Evolutionary conservation across 2,113 vertebrate species (phyloP).

Genomic region (Anthoscopus minutus): DNA sequence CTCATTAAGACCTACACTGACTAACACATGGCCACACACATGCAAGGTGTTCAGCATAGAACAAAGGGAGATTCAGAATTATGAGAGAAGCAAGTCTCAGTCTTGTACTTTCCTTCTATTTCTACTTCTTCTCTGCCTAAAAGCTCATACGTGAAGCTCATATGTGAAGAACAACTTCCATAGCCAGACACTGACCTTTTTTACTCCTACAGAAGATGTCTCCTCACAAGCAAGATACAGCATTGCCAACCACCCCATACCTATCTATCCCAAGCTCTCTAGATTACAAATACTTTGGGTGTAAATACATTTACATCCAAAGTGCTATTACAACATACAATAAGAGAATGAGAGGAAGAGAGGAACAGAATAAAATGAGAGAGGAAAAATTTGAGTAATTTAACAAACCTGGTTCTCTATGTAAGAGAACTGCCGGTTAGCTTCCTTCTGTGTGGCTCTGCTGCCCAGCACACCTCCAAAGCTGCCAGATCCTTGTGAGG

Average conservation of each 20-base stretch:
- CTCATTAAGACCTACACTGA: background rate
- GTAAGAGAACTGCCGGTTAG: slow-evolving; percentile 75
- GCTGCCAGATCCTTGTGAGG: slow-evolving; percentile 89
- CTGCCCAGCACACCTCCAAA: slow-evolving; percentile 86
- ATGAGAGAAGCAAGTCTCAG: background rate
- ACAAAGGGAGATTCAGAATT: background rate
- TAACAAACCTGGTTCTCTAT: slow-evolving; percentile 86
- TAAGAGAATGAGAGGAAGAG: background rate
- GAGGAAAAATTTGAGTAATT: background rate
- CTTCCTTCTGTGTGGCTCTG: slow-evolving; percentile 84
- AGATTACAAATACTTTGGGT: background rate
- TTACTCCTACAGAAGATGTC: background rate
- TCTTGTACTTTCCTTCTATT: background rate
- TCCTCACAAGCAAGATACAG: background rate
- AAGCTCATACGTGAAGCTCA: background rate
- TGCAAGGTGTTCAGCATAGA: background rate
- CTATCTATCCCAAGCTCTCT: background rate
- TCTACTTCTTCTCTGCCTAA: background rate
- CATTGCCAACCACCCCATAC: background rate
- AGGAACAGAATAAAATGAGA: background rate
- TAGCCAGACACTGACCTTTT: background rate
- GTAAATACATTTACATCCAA: background rate
- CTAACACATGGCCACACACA: background rate
- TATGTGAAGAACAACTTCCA: background rate
- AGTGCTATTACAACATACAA: background rate